These are phyloP conservation scores for Mycetomoellerius zeteki DNA, from an alignment of 1,140 invertebrate species.

Conservation along the genomic window DNA sequence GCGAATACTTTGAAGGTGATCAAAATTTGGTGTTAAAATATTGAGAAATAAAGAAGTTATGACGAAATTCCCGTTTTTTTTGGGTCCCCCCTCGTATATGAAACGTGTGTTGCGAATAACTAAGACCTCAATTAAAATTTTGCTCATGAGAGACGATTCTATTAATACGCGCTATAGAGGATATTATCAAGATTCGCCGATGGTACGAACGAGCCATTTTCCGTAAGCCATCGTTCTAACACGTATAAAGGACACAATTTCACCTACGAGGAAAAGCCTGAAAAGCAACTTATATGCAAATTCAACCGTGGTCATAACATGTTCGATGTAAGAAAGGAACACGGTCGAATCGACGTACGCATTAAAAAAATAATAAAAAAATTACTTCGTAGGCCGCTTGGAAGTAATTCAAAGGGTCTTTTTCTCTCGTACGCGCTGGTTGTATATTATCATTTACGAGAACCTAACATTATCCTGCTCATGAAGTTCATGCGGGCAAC, in stretches of 20 bases:
- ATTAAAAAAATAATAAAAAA: constrained; percentile 49
- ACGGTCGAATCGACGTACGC: constrained; percentile 47
- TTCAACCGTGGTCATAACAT: constrained; percentile 60
- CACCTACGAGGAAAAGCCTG: constrained; percentile 57
- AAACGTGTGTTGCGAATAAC: not conserved
- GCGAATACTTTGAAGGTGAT: too few species aligned
- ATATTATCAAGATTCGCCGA: constrained; percentile 23
- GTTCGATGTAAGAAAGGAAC: constrained; percentile 53
- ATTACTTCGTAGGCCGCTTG: constrained; percentile 18
- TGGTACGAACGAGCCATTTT: constrained; percentile 50
- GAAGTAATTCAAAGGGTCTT: constrained; percentile 48
- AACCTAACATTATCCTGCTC: constrained; percentile 37
- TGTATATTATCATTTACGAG: constrained; percentile 32
- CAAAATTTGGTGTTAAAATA: too few species aligned
- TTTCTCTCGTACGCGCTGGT: constrained; percentile 3
- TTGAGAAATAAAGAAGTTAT: too few species aligned
- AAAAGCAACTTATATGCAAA: constrained; percentile 78
- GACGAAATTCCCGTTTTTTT: too few species aligned
- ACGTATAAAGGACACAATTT: constrained; percentile 54
- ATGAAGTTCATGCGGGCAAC: constrained; percentile 39
- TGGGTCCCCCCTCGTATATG: too few species aligned
- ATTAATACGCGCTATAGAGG: constrained; percentile 12
- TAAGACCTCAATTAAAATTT: constrained; percentile 18
- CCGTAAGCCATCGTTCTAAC: constrained; percentile 39
- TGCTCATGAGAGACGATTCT: constrained; percentile 32